Evolutionary conservation across 2,888 invertebrate genomes (phyloP).

Genomic region (Tiliacea aurago): DNA sequence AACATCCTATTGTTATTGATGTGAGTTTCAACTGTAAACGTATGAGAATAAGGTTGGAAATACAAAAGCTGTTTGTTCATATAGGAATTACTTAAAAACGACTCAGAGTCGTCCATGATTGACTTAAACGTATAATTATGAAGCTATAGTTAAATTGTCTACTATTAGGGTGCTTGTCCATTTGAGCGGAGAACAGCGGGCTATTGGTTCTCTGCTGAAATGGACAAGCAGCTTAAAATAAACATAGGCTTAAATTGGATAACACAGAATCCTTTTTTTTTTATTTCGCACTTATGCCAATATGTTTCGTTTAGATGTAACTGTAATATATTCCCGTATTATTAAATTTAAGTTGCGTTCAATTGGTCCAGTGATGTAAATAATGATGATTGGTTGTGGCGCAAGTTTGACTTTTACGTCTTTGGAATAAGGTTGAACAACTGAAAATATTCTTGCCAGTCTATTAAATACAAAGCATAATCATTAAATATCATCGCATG

Average conservation of each 20-base stretch:
- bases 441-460: conserved; percentile 34
- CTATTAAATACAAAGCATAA: neutral
- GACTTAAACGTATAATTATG: conserved; percentile 51
- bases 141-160: conserved; percentile 43
- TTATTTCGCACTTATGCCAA: conserved; percentile 44
- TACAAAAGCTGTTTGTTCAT: conserved; percentile 11
- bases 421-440: neutral
- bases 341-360: conserved; percentile 59
- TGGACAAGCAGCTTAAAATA: neutral
- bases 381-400: conserved; percentile 53
- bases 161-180: conserved; percentile 8
- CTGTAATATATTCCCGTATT: conserved; percentile 62
- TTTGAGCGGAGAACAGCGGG: neutral
- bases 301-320: conserved; percentile 46
- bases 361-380: conserved; percentile 53
- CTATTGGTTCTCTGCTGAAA: neutral
- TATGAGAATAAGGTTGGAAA: conserved; percentile 38
- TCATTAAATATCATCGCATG: conserved; percentile 1
- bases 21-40: neutral
- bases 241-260: conserved; percentile 33
- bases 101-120: conserved; percentile 43
- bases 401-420: conserved; percentile 44
- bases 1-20: neutral
- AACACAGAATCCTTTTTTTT: conserved; percentile 18
- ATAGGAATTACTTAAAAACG: conserved; percentile 51